Evolutionary conservation across 2,888 invertebrate genomes (phyloP).

Genomic region (Cataglyphis livida): DNA sequence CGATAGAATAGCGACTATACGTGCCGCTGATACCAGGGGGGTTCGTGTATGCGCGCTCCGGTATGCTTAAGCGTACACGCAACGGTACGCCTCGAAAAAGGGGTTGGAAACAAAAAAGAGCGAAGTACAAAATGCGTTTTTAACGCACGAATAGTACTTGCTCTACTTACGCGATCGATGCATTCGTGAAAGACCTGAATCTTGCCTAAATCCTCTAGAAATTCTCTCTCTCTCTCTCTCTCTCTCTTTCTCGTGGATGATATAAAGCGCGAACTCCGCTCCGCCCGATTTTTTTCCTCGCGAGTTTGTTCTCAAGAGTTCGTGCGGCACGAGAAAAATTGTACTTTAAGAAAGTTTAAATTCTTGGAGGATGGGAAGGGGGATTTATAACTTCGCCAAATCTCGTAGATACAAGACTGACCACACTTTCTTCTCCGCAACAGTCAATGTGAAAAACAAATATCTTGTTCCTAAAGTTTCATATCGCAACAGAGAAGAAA

Average conservation of each 20-base stretch:
- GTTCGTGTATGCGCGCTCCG: conserved; percentile 17
- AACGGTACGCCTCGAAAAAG: neutral
- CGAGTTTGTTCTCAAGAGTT: neutral
- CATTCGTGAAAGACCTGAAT: conserved; percentile 18
- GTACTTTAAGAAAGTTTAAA: conserved; percentile 5
- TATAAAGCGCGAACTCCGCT: conserved; percentile 9
- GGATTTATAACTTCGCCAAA: neutral
- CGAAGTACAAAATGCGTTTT: conserved; percentile 11
- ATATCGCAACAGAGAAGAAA: neutral
- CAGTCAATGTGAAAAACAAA: conserved; percentile 15
- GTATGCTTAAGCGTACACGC: conserved; percentile 38
- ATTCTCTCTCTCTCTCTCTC: neutral
- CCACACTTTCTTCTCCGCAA: neutral
- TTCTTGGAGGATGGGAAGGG: neutral
- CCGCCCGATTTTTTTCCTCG: neutral
- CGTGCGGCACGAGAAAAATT: conserved; percentile 12
- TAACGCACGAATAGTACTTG: neutral
- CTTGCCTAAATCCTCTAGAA: conserved; percentile 9
- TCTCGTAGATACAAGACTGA: neutral
- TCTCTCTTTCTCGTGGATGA: neutral
- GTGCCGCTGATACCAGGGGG: conserved; percentile 22
- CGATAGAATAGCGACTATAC: conserved; percentile 73
- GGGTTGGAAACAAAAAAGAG: no score
- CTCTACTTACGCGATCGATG: conserved; percentile 4
- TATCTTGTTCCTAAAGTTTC: conserved; percentile 10